Conservation (phyloP, 1,140 invertebrate species). For the Saccostrea glomerata region DNA sequence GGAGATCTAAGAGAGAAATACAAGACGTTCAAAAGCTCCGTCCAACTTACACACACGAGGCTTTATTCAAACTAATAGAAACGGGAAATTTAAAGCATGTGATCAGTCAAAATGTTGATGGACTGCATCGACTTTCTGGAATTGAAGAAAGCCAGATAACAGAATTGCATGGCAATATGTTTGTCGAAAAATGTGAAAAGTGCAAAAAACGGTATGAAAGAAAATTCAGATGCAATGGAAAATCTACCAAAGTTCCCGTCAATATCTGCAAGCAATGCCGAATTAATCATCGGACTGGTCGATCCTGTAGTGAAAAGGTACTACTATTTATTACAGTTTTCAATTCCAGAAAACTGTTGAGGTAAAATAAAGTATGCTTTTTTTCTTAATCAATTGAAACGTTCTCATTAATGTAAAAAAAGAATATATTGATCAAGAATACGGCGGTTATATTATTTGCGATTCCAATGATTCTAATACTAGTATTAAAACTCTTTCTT, state of each 20-base stretch:
- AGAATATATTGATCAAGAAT: too few relatives aligned
- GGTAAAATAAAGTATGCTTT: too few relatives aligned
- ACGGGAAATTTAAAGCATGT: constrained; percentile 64
- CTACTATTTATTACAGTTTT: too few relatives aligned
- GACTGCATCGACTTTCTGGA: constrained; percentile 91
- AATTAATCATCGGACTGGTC: constrained; percentile 63
- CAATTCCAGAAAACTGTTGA: too few relatives aligned
- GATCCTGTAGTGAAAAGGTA: constrained; percentile 56
- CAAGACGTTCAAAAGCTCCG: constrained; percentile 31
- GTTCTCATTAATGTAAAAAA: too few relatives aligned
- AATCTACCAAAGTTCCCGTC: constrained; percentile 48
- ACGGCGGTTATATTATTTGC: too few relatives aligned
- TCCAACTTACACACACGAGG: constrained; percentile 70
- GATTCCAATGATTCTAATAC: neutral
- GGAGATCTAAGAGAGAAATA: neutral
- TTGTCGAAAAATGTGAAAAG: constrained; percentile 91
- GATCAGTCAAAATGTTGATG: constrained; percentile 90
- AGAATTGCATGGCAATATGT: constrained; percentile 86
- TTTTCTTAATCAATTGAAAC: too few relatives aligned
- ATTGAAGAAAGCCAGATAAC: constrained; percentile 88
- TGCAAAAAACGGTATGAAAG: constrained; percentile 82
- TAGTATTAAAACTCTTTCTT: neutral
- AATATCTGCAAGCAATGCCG: constrained; percentile 56
- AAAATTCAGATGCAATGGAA: neutral
- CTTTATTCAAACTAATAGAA: constrained; percentile 66